Evolutionary conservation across 2,113 vertebrate genomes (phyloP).

Genomic region (Leptocoma aspasia): DNA sequence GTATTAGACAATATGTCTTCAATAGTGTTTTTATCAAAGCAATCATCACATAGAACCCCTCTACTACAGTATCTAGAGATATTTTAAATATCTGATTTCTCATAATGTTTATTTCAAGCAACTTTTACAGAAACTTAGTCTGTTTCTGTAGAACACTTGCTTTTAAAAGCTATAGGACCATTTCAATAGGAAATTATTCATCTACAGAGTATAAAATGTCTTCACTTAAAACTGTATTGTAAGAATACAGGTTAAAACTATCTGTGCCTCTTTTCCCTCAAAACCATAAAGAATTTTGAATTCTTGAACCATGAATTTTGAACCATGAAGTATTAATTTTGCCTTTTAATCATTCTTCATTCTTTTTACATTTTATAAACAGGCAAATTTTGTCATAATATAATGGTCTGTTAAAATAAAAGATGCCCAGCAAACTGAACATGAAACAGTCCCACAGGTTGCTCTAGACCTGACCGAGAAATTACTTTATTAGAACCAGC

Average conservation of each 20-base stretch:
- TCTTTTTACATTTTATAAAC: not conserved
- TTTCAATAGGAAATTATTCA: not conserved
- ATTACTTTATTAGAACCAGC: not conserved
- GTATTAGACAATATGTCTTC: not conserved
- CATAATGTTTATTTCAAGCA: not conserved
- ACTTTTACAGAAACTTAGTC: not conserved
- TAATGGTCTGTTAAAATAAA: not conserved
- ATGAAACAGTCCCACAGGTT: constrained; percentile 34
- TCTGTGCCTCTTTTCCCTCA: not conserved
- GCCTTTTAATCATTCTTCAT: not conserved
- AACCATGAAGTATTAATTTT: not conserved
- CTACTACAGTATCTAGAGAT: not conserved
- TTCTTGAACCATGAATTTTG: too few species aligned
- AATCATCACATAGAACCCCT: not conserved
- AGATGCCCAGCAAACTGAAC: constrained; percentile 38
- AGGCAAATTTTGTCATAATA: constrained; percentile 26
- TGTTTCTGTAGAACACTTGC: not conserved
- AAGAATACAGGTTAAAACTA: not conserved
- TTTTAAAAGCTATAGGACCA: not conserved
- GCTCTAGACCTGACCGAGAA: constrained; percentile 36
- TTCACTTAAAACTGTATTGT: not conserved
- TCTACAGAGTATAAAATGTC: not conserved
- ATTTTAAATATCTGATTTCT: not conserved
- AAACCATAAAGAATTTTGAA: not conserved
- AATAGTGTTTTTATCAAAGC: not conserved